Evolutionary conservation across 2,888 invertebrate genomes (phyloP), one percentile per base, ranked within the genome.

Genomic region (Erpobdella octoculata): DNA sequence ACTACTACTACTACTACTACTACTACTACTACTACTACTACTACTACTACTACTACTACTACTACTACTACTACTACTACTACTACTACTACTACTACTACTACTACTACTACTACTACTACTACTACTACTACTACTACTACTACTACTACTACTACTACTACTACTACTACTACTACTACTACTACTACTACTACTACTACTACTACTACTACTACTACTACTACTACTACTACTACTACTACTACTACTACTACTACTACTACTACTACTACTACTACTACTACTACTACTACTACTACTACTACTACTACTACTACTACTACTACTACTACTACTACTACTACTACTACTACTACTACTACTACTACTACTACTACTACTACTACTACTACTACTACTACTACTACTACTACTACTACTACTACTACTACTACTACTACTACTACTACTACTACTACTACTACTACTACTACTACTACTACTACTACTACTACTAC

Each of bases 211-310:
- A 59, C 25, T 59, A 59, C 25, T 59, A 59, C 25, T 59, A 59
- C 25, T 59, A 59, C 25, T 59, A 59, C 25, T 59, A 59, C 25
- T 59, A 59, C 25, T 59, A 59, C 25, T 59, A 59, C 25, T 59
- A 59, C 61, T 59, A 59, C 61, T 59, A 59, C 61, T 59, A 59
- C 61, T 59, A 59, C 25, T 59, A 59, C 61, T 59, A 59, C 61
- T 59, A 59, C 61, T 59, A 59, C 61, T 59, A 59, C 61, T 59
- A 59, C 61, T 59, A 59, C 61, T 59, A 59, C 61, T 59, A 59
- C 61, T 59, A 59, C 61, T 59, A 59, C 61, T 59, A 59, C 61
- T 59, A 59, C 61, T 59, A 59, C 61, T 59, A 59, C 61, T 59
- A 59, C 61, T 59, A 59, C 61, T 59, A 59, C 61, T 59, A 59